Evolutionary conservation across 2,888 invertebrate species (phyloP), one percentile per base, ranked within the genome.

Genomic region (Patella caerulea): DNA sequence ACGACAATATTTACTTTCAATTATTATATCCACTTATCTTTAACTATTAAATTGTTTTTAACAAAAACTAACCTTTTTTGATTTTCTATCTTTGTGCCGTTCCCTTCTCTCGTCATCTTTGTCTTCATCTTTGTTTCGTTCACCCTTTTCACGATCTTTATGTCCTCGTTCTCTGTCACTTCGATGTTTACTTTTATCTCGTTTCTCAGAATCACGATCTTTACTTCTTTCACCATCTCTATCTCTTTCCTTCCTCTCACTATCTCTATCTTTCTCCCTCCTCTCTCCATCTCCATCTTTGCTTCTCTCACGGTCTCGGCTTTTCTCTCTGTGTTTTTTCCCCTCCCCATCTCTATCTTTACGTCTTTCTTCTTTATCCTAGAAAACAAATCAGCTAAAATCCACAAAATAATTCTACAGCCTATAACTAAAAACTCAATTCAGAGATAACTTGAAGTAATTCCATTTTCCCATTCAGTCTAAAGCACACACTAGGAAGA

Each of bases 151-250:
- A 14, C 78, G 73, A 54, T 83, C 83, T 77, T 82, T 77, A 29
- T 79, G 77, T 73, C 82, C 73, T 2, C 82, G 81, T 75, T 65
- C 80, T 78, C 81, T 81, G 29, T 81, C 78, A 65, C 83, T 74
- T 24, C 79, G 74, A 53, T 82, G 82, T 72, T 83, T 76, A 53
- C 85, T 83, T 54, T 80, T 82, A 14, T 86, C 81, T 78, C 77
- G 80, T 71, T 85, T 73, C 73, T 73, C 75, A 54, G 79, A 72
- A 72, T 81, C 74, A 29, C 70, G 59, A n/a, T 76, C 72, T 52
- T 24, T 72, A 55, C 75, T 59, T 73, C 19, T 79, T 56, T 70
- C 54, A 75, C 75, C 74, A 19, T 83, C 81, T 78, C 77, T 77
- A 14, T 79, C 80, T 76, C 72, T 78, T 72, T 69, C 80, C 69